These are phyloP conservation scores for Melinopterus prodromus DNA, from an alignment of 2,888 invertebrate species.

Conservation along the genomic window DNA sequence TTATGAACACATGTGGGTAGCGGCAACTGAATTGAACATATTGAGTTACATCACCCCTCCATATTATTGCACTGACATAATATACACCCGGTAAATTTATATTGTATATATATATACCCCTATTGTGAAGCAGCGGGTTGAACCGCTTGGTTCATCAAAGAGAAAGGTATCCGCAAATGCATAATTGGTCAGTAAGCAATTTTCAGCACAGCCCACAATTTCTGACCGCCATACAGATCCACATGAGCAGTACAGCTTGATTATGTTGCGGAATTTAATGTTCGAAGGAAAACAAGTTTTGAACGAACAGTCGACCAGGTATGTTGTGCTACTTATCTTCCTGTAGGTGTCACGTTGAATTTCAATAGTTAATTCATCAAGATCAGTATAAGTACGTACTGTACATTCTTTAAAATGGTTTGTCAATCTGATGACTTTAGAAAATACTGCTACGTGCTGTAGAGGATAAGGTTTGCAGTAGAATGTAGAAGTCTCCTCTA, in stretches of 20 bases:
- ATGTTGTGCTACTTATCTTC: neutral
- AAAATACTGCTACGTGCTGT: constrained; percentile 29
- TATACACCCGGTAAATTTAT: no score
- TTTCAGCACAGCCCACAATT: constrained; percentile 51
- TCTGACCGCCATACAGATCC: constrained; percentile 36
- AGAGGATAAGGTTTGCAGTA: constrained; percentile 55
- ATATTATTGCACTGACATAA: no score
- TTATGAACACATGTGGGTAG: no score
- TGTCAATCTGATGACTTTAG: neutral
- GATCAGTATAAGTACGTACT: neutral
- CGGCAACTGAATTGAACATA: no score
- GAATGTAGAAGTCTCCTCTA: constrained; percentile 46
- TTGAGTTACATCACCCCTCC: no score
- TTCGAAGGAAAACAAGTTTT: neutral
- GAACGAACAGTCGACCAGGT: neutral
- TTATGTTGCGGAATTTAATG: neutral
- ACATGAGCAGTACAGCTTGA: constrained; percentile 46
- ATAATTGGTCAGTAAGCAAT: constrained; percentile 54
- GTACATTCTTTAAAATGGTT: neutral
- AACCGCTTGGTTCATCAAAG: neutral
- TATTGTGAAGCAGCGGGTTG: neutral
- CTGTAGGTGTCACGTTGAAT: neutral
- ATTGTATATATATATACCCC: no score
- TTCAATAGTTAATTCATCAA: neutral
- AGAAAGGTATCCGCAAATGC: constrained; percentile 38